A percentile compares a stretch with the other conserved stretches of the same genome.
Evolutionary conservation across 2,113 vertebrate species (phyloP).

Genomic region (Periophthalmodon schlosseri): DNA sequence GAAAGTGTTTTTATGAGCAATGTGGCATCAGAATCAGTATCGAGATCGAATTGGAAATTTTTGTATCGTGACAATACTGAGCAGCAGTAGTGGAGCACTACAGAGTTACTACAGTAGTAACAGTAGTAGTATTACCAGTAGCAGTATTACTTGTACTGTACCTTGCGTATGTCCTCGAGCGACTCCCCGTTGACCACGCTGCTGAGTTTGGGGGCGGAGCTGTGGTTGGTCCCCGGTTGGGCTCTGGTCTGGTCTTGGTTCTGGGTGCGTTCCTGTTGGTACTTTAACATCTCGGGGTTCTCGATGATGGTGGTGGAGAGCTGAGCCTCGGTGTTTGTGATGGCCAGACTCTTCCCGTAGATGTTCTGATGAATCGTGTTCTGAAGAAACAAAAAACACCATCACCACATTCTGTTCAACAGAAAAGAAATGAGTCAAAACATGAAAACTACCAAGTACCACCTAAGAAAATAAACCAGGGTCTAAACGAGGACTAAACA

Average conservation of each 20-base stretch:
- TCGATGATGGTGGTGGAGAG: slow-evolving; percentile 96
- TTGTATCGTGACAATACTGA: too few species aligned
- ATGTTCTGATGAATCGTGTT: slow-evolving; percentile 97
- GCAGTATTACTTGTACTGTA: slow-evolving; percentile 33
- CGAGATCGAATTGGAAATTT: too few species aligned
- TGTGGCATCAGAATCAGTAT: too few species aligned
- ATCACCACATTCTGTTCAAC: not conserved
- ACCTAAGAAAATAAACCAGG: too few species aligned
- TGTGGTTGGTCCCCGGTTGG: slow-evolving; percentile 47
- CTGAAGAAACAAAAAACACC: slow-evolving; percentile 66
- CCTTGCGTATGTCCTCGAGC: slow-evolving; percentile 97
- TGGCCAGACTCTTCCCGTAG: slow-evolving; percentile 96
- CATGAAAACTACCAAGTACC: too few species aligned
- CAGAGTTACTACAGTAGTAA: too few species aligned
- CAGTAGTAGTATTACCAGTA: too few species aligned
- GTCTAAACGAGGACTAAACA: too few species aligned
- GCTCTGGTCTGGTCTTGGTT: slow-evolving; percentile 73
- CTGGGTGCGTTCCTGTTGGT: slow-evolving; percentile 83
- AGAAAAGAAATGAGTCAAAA: too few species aligned
- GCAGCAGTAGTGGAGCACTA: too few species aligned
- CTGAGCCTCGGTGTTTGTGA: slow-evolving; percentile 90
- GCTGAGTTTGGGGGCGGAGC: slow-evolving; percentile 83
- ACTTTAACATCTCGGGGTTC: slow-evolving; percentile 98
- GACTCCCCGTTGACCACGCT: slow-evolving; percentile 96
- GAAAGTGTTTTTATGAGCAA: too few species aligned